These are phyloP conservation scores for Morpho helenor DNA, from an alignment of 2,888 invertebrate genomes.

Conservation along the genomic window DNA sequence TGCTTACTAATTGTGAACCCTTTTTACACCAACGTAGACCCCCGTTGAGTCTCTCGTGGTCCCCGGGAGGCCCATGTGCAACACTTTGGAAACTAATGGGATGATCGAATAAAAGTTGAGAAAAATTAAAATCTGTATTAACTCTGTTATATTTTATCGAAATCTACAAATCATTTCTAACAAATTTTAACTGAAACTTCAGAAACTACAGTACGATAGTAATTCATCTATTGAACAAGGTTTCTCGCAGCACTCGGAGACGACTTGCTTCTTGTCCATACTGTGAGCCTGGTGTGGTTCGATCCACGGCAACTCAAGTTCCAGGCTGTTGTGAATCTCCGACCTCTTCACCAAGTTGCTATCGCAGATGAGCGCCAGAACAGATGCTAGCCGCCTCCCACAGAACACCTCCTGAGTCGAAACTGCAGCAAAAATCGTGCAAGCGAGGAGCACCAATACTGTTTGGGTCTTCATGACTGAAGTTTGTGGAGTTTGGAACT, in stretches of 20 bases:
- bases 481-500: neutral
- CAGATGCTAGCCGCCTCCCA: conserved; percentile 26
- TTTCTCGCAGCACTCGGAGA: conserved; percentile 41
- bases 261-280: conserved; percentile 37
- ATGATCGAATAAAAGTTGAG: neutral
- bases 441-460: neutral
- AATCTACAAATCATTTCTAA: neutral
- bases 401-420: conserved; percentile 7
- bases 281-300: conserved; percentile 27
- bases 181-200: neutral
- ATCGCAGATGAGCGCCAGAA: conserved; percentile 28
- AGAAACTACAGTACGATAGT: conserved; percentile 18
- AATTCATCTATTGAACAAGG: conserved; percentile 31
- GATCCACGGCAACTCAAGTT: conserved; percentile 32
- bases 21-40: neutral
- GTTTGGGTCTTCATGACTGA: neutral
- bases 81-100: neutral
- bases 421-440: neutral
- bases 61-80: too few relatives aligned
- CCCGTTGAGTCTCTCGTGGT: too few relatives aligned
- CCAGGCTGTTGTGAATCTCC: neutral
- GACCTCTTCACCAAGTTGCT: conserved; percentile 24
- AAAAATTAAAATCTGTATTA: neutral
- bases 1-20: neutral
- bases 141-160: neutral